Evolutionary conservation across 2,113 vertebrate species (phyloP).

Genomic region (Aviceda subcristata): DNA sequence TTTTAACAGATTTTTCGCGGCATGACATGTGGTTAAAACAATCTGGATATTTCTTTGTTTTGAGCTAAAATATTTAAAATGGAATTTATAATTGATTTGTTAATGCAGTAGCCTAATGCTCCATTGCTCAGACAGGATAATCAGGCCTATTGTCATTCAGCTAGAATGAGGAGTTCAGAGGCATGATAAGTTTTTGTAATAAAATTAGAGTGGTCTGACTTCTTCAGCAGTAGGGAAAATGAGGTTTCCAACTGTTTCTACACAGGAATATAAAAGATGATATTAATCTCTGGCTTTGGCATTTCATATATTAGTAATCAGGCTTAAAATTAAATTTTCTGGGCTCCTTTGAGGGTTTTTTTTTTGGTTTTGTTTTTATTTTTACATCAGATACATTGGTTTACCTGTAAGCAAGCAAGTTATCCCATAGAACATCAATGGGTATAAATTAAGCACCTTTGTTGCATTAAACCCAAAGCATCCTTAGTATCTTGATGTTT

Average conservation of each 20-base stretch:
- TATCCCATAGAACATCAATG: neutral
- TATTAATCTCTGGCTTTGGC: neutral
- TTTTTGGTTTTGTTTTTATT: neutral
- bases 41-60: neutral
- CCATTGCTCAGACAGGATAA: neutral
- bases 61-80: neutral
- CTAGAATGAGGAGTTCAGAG: neutral
- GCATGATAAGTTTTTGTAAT: neutral
- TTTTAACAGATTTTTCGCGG: neutral
- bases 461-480: neutral
- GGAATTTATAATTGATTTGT: slow-evolving; percentile 4
- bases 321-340: neutral
- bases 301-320: neutral
- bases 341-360: neutral
- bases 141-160: neutral
- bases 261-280: neutral
- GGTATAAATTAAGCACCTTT: neutral
- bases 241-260: slow-evolving; percentile 28
- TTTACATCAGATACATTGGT: neutral
- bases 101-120: neutral
- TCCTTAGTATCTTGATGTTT: neutral
- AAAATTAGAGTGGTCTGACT: neutral
- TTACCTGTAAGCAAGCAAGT: neutral
- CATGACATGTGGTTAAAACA: neutral
- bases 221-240: neutral